Conservation (phyloP, 2,113 vertebrate species). For the Barbus barbus region DNA sequence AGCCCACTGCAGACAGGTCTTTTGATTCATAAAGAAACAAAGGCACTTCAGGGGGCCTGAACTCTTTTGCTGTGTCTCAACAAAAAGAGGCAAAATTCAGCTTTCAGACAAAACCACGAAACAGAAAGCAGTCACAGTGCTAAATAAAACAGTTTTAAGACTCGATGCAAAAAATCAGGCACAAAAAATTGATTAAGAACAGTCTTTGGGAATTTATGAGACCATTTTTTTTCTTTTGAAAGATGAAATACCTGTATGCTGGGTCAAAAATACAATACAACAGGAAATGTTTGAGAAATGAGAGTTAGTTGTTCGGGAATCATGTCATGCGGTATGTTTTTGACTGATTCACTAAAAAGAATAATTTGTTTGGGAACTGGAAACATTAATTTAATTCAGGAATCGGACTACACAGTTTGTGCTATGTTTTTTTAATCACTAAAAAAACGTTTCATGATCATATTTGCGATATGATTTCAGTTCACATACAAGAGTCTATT, state of each 20-base stretch:
- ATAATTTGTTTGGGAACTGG: background rate
- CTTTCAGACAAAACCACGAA: conserved; percentile 26
- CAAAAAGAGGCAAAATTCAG: conserved; percentile 18
- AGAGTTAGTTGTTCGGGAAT: background rate
- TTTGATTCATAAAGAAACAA: conserved; percentile 53
- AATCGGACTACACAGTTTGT: too few species aligned
- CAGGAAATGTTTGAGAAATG: background rate
- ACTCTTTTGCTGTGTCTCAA: conserved; percentile 42
- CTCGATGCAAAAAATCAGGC: background rate
- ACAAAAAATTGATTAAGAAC: background rate
- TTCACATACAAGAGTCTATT: too few species aligned
- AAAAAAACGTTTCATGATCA: background rate
- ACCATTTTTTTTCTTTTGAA: background rate
- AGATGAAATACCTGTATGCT: background rate
- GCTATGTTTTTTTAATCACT: background rate
- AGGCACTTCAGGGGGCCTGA: conserved; percentile 39
- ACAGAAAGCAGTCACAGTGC: conserved; percentile 3
- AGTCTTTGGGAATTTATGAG: background rate
- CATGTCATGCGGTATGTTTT: background rate
- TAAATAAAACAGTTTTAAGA: conserved; percentile 24
- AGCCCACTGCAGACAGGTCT: conserved; percentile 14
- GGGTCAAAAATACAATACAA: background rate
- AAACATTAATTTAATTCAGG: too few species aligned
- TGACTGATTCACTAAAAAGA: background rate
- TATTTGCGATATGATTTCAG: background rate